Conservation (phyloP, 2,113 vertebrate species). For the Actenoides hombroni region DNA sequence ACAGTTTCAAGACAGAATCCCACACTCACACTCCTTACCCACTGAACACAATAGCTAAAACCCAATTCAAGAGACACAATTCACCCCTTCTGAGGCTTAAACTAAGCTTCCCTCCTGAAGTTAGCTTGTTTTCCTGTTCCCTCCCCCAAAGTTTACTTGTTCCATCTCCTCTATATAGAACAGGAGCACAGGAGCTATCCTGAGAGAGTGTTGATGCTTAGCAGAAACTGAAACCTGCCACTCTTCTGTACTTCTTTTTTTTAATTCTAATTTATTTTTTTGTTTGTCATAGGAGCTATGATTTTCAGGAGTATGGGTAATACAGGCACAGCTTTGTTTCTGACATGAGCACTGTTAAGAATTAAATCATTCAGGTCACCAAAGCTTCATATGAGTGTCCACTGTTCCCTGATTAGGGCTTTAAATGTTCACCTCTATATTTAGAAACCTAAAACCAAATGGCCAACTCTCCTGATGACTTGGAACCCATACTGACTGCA, state of each 20-base stretch:
- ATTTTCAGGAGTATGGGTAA: not conserved
- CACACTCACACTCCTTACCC: not conserved
- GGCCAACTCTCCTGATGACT: constrained; percentile 43
- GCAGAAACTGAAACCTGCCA: not conserved
- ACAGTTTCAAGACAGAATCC: not conserved
- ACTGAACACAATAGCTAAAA: not conserved
- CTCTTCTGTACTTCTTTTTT: not conserved
- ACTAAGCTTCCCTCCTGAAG: not conserved
- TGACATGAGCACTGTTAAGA: not conserved
- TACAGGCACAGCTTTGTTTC: not conserved
- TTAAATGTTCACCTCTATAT: constrained; percentile 42
- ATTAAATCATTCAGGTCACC: not conserved
- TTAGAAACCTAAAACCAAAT: constrained; percentile 52
- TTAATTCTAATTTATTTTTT: not conserved
- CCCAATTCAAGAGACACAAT: not conserved
- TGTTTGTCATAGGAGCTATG: not conserved
- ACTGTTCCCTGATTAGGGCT: not conserved
- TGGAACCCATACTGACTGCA: constrained; percentile 27
- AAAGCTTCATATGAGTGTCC: not conserved
- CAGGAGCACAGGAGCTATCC: not conserved
- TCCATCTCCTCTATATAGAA: not conserved
- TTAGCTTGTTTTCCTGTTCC: not conserved
- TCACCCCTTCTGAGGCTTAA: not conserved
- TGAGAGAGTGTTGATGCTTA: not conserved
- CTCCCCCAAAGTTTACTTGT: not conserved